These are phyloP conservation scores for Hemistola chrysoprasaria DNA, from an alignment of 2,888 invertebrate genomes.

Conservation along the genomic window DNA sequence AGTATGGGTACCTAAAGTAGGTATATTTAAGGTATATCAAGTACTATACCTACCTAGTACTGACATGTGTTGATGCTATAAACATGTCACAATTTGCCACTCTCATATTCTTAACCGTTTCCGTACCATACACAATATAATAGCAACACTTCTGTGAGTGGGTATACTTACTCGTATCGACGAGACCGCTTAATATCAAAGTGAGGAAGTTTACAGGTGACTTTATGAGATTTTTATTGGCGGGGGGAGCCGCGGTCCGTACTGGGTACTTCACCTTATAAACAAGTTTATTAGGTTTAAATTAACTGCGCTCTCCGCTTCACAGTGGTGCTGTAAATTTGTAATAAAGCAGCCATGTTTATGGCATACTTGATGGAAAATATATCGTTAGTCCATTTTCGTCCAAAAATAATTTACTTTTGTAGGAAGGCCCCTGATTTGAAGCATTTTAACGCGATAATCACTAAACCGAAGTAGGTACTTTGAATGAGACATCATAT, in stretches of 20 bases:
- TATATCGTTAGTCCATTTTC: too few species aligned
- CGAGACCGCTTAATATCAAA: conserved; percentile 15
- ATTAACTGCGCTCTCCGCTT: conserved; percentile 35
- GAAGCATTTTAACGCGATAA: too few species aligned
- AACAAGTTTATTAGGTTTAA: conserved; percentile 42
- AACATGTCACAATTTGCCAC: conserved; percentile 1
- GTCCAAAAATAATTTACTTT: too few species aligned
- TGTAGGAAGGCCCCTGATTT: too few species aligned
- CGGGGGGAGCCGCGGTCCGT: conserved; percentile 29
- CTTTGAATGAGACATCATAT: too few species aligned
- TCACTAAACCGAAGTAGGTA: too few species aligned
- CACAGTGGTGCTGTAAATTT: conserved; percentile 1
- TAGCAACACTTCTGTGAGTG: conserved; percentile 1
- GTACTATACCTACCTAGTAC: too few species aligned
- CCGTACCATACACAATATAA: conserved; percentile 3
- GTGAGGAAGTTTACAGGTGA: conserved; percentile 30
- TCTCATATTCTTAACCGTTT: conserved; percentile 1
- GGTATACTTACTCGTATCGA: not conserved
- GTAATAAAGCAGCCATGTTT: not conserved
- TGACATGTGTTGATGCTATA: not conserved
- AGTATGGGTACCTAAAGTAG: too few species aligned
- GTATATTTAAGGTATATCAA: too few species aligned
- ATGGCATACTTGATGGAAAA: not conserved
- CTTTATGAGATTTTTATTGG: conserved; percentile 42
- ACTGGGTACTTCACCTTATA: conserved; percentile 36